phyloP scores from a whole-genome alignment of 2,113 vertebrate genomes.

The Lasiurus borealis region DNA sequence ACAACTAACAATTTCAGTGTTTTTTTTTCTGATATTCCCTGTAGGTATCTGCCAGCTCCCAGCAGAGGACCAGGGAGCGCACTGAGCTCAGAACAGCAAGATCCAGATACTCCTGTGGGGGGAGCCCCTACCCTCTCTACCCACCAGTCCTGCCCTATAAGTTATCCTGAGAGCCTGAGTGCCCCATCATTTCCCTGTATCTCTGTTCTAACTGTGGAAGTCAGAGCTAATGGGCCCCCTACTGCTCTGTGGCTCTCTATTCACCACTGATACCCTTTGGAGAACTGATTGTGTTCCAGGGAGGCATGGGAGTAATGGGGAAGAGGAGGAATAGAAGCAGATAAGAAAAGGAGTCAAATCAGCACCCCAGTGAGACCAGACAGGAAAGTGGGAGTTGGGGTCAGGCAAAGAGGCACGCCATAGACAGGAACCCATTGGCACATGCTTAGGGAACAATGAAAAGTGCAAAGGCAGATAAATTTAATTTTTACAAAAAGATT shows the following conservation, averaged over 20 bases:
- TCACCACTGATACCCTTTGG: background rate
- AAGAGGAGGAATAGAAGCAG: background rate
- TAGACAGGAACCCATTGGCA: rapidly evolving
- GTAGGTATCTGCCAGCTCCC: background rate
- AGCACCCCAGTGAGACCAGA: background rate
- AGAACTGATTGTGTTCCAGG: background rate
- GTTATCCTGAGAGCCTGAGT: background rate
- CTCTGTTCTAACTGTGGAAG: background rate
- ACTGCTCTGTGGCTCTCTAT: slow-evolving; percentile 42
- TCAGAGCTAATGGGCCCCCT: background rate
- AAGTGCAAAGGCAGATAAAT: background rate
- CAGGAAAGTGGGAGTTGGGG: rapidly evolving
- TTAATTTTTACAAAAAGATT: background rate
- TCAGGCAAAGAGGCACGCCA: rapidly evolving
- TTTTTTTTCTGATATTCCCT: background rate
- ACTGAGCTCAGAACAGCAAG: background rate
- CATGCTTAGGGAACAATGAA: rapidly evolving
- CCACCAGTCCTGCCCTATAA: too few relatives aligned
- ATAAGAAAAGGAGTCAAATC: background rate
- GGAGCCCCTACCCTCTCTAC: rapidly evolving
- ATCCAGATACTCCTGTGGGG: rapidly evolving
- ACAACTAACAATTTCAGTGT: background rate
- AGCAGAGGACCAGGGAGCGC: background rate
- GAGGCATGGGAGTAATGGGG: too few relatives aligned
- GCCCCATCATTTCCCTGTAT: background rate